These are phyloP conservation scores for Eulemur coronatus DNA, from an alignment of 2,797 vertebrate species.

Conservation along the genomic window DNA sequence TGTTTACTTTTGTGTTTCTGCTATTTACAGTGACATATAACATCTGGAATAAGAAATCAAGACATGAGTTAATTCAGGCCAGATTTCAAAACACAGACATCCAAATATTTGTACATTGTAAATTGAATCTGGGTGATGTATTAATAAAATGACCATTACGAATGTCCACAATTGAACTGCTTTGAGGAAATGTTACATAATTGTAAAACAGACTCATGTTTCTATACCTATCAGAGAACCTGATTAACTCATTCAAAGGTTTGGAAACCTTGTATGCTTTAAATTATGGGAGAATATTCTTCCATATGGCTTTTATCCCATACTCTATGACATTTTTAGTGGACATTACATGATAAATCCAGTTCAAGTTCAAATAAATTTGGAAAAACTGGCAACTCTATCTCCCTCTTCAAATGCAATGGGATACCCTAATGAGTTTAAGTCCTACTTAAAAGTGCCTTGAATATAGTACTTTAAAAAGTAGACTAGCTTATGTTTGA, in stretches of 20 bases:
- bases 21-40: slow-evolving; percentile 33
- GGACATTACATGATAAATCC: background rate
- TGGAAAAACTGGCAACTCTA: background rate
- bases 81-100: slow-evolving; percentile 54
- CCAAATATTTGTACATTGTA: slow-evolving; percentile 66
- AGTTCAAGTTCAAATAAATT: slow-evolving; percentile 5
- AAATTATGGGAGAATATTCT: background rate
- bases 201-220: background rate
- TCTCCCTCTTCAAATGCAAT: background rate
- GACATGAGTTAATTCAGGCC: background rate
- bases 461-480: background rate
- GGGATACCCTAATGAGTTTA: background rate
- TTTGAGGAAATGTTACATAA: background rate
- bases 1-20: slow-evolving; percentile 52
- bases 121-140: slow-evolving; percentile 19
- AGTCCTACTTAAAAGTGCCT: background rate
- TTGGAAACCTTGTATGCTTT: background rate
- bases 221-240: background rate
- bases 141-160: slow-evolving; percentile 4
- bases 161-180: background rate
- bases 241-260: background rate
- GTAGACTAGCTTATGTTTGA: background rate
- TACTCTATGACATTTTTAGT: background rate
- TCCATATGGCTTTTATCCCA: background rate
- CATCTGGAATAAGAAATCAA: slow-evolving; percentile 63